These are phyloP conservation scores for Myiothlypis coronata DNA, from an alignment of 2,797 vertebrate genomes.

Conservation along the genomic window DNA sequence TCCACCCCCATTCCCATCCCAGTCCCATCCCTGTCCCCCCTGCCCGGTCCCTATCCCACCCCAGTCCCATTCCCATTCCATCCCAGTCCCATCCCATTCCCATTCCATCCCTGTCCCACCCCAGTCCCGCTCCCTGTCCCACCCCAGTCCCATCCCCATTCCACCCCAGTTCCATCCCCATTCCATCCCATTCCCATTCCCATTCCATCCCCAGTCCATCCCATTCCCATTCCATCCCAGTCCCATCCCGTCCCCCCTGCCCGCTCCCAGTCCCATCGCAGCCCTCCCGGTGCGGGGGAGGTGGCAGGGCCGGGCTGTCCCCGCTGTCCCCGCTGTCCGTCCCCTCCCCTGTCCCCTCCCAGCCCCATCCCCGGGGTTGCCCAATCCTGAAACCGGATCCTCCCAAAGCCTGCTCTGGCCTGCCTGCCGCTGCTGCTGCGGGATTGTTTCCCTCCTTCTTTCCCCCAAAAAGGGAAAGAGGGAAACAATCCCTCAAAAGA, in stretches of 20 bases:
- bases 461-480: no score
- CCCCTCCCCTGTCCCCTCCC: background rate
- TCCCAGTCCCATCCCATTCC: rapidly evolving
- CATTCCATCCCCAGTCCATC: rapidly evolving
- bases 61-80: no score
- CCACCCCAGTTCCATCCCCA: no score
- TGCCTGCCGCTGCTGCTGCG: constrained; percentile 9
- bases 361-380: background rate
- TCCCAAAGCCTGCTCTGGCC: constrained; percentile 34
- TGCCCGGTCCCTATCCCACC: rapidly evolving
- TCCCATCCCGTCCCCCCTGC: rapidly evolving
- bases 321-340: background rate
- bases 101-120: rapidly evolving
- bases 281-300: rapidly evolving
- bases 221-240: rapidly evolving
- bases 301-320: rapidly evolving
- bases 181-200: rapidly evolving
- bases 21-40: no score
- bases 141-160: rapidly evolving
- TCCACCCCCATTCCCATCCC: rapidly evolving
- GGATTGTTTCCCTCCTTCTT: background rate
- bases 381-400: constrained; percentile 28
- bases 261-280: rapidly evolving
- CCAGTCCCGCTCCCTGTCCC: no score
- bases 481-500: no score